A percentile compares a stretch with the other conserved stretches of the same genome.
These are phyloP conservation scores for Anodontia alba DNA, from an alignment of 2,888 invertebrate species.

Conservation along the genomic window DNA sequence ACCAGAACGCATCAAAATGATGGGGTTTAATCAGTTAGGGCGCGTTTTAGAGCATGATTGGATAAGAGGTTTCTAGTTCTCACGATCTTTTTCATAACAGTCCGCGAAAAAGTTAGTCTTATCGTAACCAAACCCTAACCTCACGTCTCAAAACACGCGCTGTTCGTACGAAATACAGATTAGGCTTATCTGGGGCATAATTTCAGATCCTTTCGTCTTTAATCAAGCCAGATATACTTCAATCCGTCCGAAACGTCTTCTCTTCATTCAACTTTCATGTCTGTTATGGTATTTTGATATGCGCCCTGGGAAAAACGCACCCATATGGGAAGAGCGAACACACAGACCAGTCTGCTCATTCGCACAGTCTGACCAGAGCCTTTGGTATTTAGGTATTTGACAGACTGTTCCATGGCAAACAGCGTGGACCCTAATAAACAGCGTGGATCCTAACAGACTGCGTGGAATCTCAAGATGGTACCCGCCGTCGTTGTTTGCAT, in stretches of 20 bases:
- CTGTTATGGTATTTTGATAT: no score
- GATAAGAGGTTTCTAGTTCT: neutral
- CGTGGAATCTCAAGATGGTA: no score
- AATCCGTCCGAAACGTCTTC: neutral
- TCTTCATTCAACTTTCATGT: neutral
- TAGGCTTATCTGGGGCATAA: neutral
- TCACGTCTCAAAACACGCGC: neutral
- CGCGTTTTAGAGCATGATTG: neutral
- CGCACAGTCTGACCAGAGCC: no score
- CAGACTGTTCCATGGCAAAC: no score
- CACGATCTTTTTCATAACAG: neutral
- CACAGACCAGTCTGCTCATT: no score
- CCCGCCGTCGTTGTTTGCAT: no score
- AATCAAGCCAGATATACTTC: neutral
- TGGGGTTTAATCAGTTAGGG: neutral
- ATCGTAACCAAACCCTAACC: neutral
- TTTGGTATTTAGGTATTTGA: no score
- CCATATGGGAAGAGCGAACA: no score
- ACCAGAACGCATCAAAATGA: neutral
- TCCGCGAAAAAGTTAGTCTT: neutral
- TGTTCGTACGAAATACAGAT: neutral
- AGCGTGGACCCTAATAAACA: no score
- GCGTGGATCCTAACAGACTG: no score
- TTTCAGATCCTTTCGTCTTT: neutral
- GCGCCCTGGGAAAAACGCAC: no score